These are phyloP conservation scores for Sinotaia quadrata DNA, from an alignment of 2,888 invertebrate genomes.

Conservation along the genomic window DNA sequence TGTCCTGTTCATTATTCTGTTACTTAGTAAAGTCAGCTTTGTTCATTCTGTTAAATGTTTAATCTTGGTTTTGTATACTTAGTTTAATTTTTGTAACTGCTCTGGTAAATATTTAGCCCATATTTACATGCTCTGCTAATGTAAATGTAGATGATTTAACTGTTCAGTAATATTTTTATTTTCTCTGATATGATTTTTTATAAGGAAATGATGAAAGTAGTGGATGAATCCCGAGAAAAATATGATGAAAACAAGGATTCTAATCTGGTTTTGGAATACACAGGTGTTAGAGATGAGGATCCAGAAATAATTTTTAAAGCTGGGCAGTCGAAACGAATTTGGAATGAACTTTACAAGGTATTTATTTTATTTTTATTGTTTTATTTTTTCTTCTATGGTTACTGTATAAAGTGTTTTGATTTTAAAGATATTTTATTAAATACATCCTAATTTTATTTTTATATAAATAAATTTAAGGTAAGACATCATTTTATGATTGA, in stretches of 20 bases:
- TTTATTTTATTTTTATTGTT: no score
- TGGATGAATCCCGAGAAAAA: constrained; percentile 80
- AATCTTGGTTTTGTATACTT: no score
- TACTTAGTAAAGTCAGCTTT: no score
- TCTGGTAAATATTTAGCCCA: no score
- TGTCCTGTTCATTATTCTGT: no score
- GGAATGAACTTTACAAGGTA: constrained; percentile 99
- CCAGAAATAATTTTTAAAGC: constrained; percentile 85
- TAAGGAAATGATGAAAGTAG: constrained; percentile 79
- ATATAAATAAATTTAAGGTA: not conserved
- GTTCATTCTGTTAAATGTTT: no score
- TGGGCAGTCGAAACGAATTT: constrained; percentile 94
- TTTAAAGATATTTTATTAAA: not conserved
- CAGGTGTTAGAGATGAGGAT: constrained; percentile 84
- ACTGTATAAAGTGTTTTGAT: no score
- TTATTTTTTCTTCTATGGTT: no score
- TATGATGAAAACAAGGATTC: constrained; percentile 88
- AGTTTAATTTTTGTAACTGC: no score
- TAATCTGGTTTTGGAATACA: constrained; percentile 83
- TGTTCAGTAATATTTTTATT: not conserved
- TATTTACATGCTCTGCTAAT: not conserved
- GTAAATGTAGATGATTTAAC: not conserved
- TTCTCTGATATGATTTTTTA: not conserved
- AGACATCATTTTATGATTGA: no score
- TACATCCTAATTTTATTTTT: not conserved